Base-by-base conservation (phyloP, 2,113 vertebrate genomes). In the Edolisoma coerulescens region DNA sequence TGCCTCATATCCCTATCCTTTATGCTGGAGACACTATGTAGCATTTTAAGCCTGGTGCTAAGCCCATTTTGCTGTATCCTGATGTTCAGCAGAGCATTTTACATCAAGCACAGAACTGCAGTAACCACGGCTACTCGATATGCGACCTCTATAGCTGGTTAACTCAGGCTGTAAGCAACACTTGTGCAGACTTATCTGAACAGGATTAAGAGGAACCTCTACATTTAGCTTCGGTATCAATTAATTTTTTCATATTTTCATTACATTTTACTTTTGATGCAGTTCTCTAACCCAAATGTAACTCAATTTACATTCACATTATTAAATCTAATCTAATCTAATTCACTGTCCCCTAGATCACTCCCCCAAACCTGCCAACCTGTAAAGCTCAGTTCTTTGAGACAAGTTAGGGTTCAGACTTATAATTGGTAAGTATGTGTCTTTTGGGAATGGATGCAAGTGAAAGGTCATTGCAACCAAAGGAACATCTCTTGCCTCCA, bases 361-460 rank as follows among this genome's bases (percentile, higher is more conserved):
- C 6, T 11, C 11, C 41, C 44, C 3, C 1, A 59, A 39, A 68
- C 10, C 10, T 77, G 37, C 39, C 30, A 71, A 44, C 8, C 16
- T 19, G 9, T 57, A 53, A 74, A 78, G 6, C 12, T 30, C 30
- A 30, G 42, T 42, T 90, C 19, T 53, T 12, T 54, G 61, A 59
- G 32, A 13, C 16, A 87, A 63, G 9, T n/a, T 84, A 35, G 13
- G 3, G 18, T 52, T 91, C 30, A 53, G 32, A 7, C 6, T 61
- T 63, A 11, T 13, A 7, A 2, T 5, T 39, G 15, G 1, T 28
- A 70, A 74, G 15, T 45, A 17, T 4, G 0, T 49, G 11, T 39
- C 30, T 85, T 82, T 75, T 47, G 56, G 17, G 69, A 91, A 70
- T 7, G 33, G 13, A 53, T 30, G 44, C 60, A 78, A 63, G 26